These are phyloP conservation scores for Cochlearius cochlearius DNA, from an alignment of 2,113 vertebrate species.

Conservation along the genomic window DNA sequence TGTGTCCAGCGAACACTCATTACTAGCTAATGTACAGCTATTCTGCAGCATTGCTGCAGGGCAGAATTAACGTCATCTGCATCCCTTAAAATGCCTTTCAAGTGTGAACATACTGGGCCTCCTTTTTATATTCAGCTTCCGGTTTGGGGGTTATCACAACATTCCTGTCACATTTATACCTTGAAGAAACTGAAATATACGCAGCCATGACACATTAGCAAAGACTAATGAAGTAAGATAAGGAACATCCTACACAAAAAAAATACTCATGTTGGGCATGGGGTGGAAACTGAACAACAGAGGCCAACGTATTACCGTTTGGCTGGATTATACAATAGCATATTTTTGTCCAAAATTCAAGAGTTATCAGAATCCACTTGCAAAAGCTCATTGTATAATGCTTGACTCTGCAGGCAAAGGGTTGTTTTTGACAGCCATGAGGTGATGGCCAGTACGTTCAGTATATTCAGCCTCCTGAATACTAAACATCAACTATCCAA, in stretches of 20 bases:
- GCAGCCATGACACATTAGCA: not conserved
- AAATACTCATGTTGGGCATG: not conserved
- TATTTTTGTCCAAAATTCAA: not conserved
- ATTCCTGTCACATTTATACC: not conserved
- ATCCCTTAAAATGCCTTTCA: conserved; percentile 4
- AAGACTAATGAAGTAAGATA: not conserved
- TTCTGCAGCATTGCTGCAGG: not conserved
- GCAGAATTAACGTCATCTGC: conserved; percentile 28
- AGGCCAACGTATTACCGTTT: not conserved
- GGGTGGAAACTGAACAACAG: not conserved
- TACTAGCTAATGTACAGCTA: conserved; percentile 1
- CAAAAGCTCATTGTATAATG: not conserved
- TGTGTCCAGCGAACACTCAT: not conserved
- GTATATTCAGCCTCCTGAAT: not conserved
- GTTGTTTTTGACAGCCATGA: not conserved
- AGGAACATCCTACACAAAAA: not conserved
- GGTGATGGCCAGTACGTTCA: not conserved
- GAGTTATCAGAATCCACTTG: not conserved
- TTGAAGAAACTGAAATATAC: not conserved
- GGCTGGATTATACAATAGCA: not conserved
- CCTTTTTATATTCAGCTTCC: conserved; percentile 4
- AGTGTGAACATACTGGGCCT: not conserved
- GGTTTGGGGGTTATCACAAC: not conserved
- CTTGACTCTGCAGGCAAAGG: not conserved
- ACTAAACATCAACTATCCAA: not conserved